These are phyloP conservation scores for Eurytoma adleriae DNA, from an alignment of 2,888 invertebrate species.

Conservation along the genomic window DNA sequence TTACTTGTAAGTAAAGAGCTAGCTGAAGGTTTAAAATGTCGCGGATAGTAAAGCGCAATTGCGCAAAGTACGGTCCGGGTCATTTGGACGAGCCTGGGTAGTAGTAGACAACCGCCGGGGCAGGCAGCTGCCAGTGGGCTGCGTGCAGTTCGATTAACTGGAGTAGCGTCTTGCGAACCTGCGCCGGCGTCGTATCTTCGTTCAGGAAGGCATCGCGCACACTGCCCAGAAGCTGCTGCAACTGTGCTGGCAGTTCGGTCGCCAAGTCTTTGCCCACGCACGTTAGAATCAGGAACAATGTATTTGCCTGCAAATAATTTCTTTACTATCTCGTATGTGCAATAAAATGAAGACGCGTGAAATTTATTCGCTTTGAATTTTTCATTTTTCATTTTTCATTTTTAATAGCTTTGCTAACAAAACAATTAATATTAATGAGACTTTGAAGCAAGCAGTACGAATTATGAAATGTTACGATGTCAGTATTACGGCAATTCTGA, in stretches of 20 bases:
- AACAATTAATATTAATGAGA: no score
- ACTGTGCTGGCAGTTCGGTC: constrained; percentile 86
- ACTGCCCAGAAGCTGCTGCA: constrained; percentile 87
- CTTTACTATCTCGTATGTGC: no score
- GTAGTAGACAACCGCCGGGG: constrained; percentile 93
- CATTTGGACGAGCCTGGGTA: constrained; percentile 80
- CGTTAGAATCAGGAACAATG: constrained; percentile 91
- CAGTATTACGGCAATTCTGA: no score
- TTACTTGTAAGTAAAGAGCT: no score
- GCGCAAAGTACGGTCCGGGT: constrained; percentile 36
- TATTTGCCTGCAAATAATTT: constrained; percentile 84
- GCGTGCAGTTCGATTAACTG: constrained; percentile 94
- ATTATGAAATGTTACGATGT: no score
- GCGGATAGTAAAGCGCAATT: neutral
- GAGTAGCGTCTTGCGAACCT: constrained; percentile 88
- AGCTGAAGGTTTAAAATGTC: no score
- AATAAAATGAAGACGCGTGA: no score
- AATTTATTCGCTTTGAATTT: no score
- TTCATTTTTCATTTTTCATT: no score
- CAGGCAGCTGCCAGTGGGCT: constrained; percentile 93
- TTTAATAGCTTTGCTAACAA: no score
- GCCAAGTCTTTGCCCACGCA: constrained; percentile 93
- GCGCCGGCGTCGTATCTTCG: constrained; percentile 83
- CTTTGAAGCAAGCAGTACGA: no score
- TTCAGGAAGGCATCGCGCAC: constrained; percentile 92